Evolutionary conservation across 2,888 invertebrate species (phyloP).

Genomic region (Athripsodes cinereus): DNA sequence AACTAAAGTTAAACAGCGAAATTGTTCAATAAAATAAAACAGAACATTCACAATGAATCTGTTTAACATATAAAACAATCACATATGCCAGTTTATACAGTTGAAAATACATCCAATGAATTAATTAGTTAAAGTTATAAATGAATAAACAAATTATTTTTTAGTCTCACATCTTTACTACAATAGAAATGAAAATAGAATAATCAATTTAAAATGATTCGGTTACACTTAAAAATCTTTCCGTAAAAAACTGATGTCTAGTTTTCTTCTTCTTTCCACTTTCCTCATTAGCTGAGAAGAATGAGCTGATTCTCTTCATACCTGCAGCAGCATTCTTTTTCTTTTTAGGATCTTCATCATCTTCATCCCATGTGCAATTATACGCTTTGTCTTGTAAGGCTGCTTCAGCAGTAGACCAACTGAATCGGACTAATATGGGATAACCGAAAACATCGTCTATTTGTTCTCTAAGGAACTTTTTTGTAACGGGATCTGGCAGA

Average conservation of each 20-base stretch:
- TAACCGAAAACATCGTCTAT: slow-evolving; percentile 92
- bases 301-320: slow-evolving; percentile 55
- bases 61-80: too few species aligned
- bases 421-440: slow-evolving; percentile 88
- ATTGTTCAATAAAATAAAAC: too few species aligned
- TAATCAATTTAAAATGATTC: too few species aligned
- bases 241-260: slow-evolving; percentile 61
- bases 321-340: slow-evolving; percentile 34
- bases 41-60: too few species aligned
- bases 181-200: too few species aligned
- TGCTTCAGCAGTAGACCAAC: slow-evolving; percentile 92
- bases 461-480: slow-evolving; percentile 76
- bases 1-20: too few species aligned
- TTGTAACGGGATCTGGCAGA: slow-evolving; percentile 82
- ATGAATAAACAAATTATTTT: too few species aligned
- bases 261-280: slow-evolving; percentile 43
- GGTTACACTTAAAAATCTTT: slow-evolving; percentile 54
- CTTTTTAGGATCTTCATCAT: slow-evolving; percentile 43
- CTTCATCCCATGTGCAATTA: slow-evolving; percentile 65
- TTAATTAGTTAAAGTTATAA: too few species aligned
- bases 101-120: too few species aligned
- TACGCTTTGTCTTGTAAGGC: slow-evolving; percentile 71
- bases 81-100: too few species aligned
- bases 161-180: too few species aligned
- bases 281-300: slow-evolving; percentile 43